Evolutionary conservation across 2,113 vertebrate genomes (phyloP).

Genomic region (Maccullochella peelii): DNA sequence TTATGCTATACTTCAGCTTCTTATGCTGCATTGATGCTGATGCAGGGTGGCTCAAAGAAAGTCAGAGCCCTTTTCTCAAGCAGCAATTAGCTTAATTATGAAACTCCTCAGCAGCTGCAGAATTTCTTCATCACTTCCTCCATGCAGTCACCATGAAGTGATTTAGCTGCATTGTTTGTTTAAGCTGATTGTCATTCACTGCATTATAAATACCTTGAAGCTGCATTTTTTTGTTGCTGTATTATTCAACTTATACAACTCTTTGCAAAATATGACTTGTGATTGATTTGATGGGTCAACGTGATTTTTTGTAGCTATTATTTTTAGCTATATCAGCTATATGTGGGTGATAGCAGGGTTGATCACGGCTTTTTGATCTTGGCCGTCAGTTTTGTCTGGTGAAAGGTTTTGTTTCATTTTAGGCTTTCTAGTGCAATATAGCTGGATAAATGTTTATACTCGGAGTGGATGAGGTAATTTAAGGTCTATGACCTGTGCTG

Average conservation of each 20-base stretch:
- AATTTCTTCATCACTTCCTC: slow-evolving; percentile 18
- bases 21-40: neutral
- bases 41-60: neutral
- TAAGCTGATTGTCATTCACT: slow-evolving; percentile 22
- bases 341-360: neutral
- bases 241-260: neutral
- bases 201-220: slow-evolving; percentile 17
- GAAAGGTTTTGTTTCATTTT: slow-evolving; percentile 24
- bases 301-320: neutral
- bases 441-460: slow-evolving; percentile 12
- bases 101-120: slow-evolving; percentile 24
- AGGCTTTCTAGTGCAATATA: slow-evolving; percentile 12
- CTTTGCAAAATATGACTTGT: neutral
- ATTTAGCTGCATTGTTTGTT: slow-evolving; percentile 33
- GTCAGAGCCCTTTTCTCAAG: slow-evolving; percentile 6
- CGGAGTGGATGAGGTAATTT: slow-evolving; percentile 4
- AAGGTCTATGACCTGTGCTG: slow-evolving; percentile 21
- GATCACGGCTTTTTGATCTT: neutral
- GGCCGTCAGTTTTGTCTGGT: slow-evolving; percentile 12
- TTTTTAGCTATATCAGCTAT: neutral
- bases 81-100: slow-evolving; percentile 17
- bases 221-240: neutral
- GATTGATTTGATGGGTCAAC: slow-evolving; percentile 33
- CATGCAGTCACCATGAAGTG: slow-evolving; percentile 4
- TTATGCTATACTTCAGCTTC: neutral